Evolutionary conservation across 2,888 invertebrate species (phyloP).

Genomic region (Maniola hyperantus): DNA sequence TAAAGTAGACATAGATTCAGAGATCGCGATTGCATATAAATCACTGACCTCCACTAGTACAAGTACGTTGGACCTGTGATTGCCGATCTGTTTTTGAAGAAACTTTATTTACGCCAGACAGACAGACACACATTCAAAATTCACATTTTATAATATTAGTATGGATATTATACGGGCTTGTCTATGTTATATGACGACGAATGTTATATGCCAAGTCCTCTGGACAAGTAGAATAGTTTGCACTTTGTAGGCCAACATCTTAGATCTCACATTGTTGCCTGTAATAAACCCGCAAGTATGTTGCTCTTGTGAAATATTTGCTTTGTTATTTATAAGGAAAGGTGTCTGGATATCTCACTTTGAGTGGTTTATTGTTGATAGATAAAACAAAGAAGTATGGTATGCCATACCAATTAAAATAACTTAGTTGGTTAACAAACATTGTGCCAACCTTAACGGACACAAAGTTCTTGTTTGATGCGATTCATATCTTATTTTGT

Average conservation of each 20-base stretch:
- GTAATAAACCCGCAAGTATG: conserved; percentile 30
- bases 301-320: conserved; percentile 31
- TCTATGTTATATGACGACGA: conserved; percentile 12
- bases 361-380: background rate
- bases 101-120: too few relatives aligned
- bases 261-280: conserved; percentile 28
- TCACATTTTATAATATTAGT: too few relatives aligned
- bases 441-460: background rate
- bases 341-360: conserved; percentile 17
- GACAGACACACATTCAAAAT: too few relatives aligned
- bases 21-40: background rate
- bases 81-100: too few relatives aligned
- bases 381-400: conserved; percentile 8
- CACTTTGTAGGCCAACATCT: conserved; percentile 22
- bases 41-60: background rate
- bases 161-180: background rate
- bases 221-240: conserved; percentile 20
- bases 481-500: too few relatives aligned
- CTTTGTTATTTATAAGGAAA: conserved; percentile 28
- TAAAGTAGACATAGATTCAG: background rate
- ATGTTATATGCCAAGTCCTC: conserved; percentile 18
- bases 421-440: background rate
- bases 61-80: background rate
- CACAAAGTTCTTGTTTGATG: too few relatives aligned
- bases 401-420: background rate